phyloP scores from a whole-genome alignment of 2,888 invertebrate species.

The Charanyca ferruginea region DNA sequence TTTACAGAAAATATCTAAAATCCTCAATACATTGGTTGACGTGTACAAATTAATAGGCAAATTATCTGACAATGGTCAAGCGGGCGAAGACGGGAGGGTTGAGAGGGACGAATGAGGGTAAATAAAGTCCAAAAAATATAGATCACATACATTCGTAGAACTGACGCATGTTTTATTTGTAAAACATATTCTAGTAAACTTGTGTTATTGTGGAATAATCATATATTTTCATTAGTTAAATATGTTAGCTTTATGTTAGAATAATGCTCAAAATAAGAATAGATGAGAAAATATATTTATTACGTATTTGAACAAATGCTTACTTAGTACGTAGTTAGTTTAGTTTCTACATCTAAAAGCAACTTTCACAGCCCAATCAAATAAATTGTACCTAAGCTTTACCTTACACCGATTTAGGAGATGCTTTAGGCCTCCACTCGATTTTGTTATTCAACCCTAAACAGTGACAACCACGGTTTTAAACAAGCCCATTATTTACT shows the following conservation, averaged over 20 bases:
- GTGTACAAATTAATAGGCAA: conserved; percentile 64
- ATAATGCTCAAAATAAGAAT: neutral
- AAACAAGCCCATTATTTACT: too few species aligned
- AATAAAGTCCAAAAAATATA: conserved; percentile 65
- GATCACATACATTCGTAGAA: conserved; percentile 34
- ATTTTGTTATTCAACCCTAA: conserved; percentile 19
- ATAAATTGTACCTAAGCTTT: neutral
- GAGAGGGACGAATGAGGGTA: conserved; percentile 53
- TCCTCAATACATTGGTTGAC: conserved; percentile 49
- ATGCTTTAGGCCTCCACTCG: neutral
- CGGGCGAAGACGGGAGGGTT: conserved; percentile 61
- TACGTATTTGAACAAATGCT: neutral
- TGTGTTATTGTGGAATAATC: conserved; percentile 8
- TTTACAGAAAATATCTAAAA: conserved; percentile 3
- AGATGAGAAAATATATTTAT: neutral
- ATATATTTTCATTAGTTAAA: conserved; percentile 14
- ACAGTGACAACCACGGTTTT: conserved; percentile 2
- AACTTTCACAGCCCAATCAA: neutral
- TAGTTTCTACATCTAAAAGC: neutral
- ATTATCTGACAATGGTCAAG: conserved; percentile 72
- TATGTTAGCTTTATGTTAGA: neutral
- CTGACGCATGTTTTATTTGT: conserved; percentile 28
- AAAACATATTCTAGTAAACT: too few species aligned
- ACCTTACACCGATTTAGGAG: neutral
- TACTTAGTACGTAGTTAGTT: neutral